Percentiles rank a stretch among this genome's conserved stretches.
Conservation (phyloP, 2,113 vertebrate species). For the Leptodactylus fuscus region DNA sequence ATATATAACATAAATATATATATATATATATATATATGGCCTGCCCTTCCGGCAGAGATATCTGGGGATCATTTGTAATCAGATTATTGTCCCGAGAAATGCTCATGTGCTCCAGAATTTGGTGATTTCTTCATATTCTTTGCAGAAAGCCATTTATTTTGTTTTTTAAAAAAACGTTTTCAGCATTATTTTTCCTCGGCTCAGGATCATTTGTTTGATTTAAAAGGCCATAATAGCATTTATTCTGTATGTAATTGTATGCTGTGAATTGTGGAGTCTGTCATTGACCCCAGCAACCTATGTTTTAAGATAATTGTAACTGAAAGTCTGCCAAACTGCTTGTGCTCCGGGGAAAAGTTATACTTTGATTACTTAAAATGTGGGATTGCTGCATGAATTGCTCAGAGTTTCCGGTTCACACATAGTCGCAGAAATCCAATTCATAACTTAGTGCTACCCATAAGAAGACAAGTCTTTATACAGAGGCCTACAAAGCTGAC, state of each 20-base stretch:
- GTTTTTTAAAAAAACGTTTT: not conserved
- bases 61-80: too few relatives aligned
- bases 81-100: too few relatives aligned
- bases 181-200: not conserved
- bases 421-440: not conserved
- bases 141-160: not conserved
- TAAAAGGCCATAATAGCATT: not conserved
- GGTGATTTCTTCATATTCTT: not conserved
- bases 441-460: not conserved
- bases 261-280: not conserved
- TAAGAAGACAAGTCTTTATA: not conserved
- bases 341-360: not conserved
- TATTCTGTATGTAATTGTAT: not conserved
- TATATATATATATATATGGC: too few relatives aligned
- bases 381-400: not conserved
- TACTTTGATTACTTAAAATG: not conserved
- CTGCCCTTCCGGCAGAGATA: too few relatives aligned
- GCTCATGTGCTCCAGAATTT: too few relatives aligned
- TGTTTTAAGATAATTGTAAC: conserved; percentile 13
- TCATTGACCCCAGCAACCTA: conserved; percentile 13
- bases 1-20: too few relatives aligned
- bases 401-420: not conserved
- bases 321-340: not conserved
- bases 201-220: not conserved
- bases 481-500: not conserved